A percentile compares a stretch with the other conserved stretches of the same genome.
These are phyloP conservation scores for Miichthys miiuy DNA, from an alignment of 2,797 vertebrate genomes.

Conservation along the genomic window DNA sequence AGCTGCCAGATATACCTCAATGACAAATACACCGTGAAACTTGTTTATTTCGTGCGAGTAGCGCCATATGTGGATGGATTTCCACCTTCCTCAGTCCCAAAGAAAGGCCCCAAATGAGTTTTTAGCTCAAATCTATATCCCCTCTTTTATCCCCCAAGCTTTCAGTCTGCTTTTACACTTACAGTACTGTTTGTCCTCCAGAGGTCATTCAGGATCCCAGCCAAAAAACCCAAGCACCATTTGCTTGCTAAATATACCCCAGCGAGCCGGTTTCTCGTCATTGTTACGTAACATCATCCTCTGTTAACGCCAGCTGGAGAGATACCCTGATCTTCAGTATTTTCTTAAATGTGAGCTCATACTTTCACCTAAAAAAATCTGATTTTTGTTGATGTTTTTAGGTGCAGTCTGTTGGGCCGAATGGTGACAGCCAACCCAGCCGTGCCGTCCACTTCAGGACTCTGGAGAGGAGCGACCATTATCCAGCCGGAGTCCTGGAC, in stretches of 20 bases:
- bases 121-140: conserved; percentile 16
- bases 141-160: conserved; percentile 13
- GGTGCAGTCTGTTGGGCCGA: conserved; percentile 93
- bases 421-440: conserved; percentile 94
- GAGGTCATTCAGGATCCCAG: conserved; percentile 27
- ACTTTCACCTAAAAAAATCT: not conserved
- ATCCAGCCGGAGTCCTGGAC: conserved; percentile 93
- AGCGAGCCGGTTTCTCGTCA: conserved; percentile 26
- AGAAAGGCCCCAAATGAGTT: not conserved
- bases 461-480: conserved; percentile 92
- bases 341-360: not conserved
- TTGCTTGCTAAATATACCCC: conserved; percentile 25
- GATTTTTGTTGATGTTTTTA: conserved; percentile 9
- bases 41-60: not conserved
- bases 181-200: conserved; percentile 28
- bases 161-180: conserved; percentile 7
- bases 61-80: not conserved
- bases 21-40: conserved; percentile 6
- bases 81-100: not conserved
- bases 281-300: conserved; percentile 33
- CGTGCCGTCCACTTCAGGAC: conserved; percentile 93
- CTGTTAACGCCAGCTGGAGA: conserved; percentile 11
- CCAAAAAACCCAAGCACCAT: conserved; percentile 43
- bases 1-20: not conserved
- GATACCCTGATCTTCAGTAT: not conserved